Evolutionary conservation across 35 echinoderm and acorn worm genomes (phyloP), one percentile per base, ranked within the genome.

Genomic region (Lytechinus variegatus): DNA sequence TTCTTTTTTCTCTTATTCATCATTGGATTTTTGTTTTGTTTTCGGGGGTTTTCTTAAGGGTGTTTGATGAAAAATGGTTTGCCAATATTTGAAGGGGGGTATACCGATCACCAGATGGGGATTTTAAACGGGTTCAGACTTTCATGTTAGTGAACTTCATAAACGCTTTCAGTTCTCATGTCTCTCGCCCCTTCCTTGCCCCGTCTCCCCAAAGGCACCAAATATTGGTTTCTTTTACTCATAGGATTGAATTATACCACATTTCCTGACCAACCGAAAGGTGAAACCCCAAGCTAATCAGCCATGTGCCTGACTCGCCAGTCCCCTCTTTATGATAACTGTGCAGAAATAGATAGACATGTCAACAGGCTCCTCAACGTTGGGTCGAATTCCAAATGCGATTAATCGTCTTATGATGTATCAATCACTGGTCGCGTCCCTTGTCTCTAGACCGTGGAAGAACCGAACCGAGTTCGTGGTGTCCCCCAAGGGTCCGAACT

Each of bases 281-380:
- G 55, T 93, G 55, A 93, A 55, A 54, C 92, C 21, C 55, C 52
- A 3, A 57, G 54, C 54, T 53, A 93, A 55, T 93, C 27, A 54
- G 9, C 29, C 88, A 90, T 90, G 13, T 90, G 9, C 27, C 29
- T 90, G 88, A 54, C 88, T 90, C 88, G 52, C 88, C 88, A 44
- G 3, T 12, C 27, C 28, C 16, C 21, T 79, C 21, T 79, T 79
- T 79, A 16, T n/a, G n/a, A 24, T n/a, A 13, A 33, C 52, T 54
- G 88, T 33, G 29, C 92, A 57, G 92, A 93, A 93, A 93, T 54
- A 93, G 92, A 93, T 54, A 93, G 92, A 93, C 52, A 27, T 93
- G 92, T 93, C 92, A 93, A 44, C 55, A 93, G 27, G 53, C n/a
- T 16, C 92, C 13, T 9, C 3, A 5, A 9, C 11, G 52, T 57